Evolutionary conservation across 2,113 vertebrate species (phyloP), one percentile per base, ranked within the genome.

Genomic region (Podiceps cristatus): DNA sequence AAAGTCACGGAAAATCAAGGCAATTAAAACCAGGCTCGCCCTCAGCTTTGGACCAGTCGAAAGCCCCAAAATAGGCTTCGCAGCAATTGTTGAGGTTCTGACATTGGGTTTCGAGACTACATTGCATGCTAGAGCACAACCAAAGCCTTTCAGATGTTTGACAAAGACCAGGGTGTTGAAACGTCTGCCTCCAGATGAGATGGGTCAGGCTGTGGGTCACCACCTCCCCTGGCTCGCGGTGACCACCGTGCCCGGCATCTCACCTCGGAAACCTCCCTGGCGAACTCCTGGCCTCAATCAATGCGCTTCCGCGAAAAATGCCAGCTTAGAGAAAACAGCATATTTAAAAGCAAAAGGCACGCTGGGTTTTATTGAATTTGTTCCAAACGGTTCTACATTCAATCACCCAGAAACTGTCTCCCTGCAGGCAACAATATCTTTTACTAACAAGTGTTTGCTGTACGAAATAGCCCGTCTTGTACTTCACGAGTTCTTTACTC

Each of bases 361-460:
- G 0, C 85, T 1, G 11, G 71, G 66, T 47, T 76, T 95, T 93
- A 90, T 67, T 97, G 92, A 83, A 59, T 86, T 90, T 94, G 66
- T 76, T 96, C 93, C 92, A 93, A 95, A 47, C 2, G 6, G 77
- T 85, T 97, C 91, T 93, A 44, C 62, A 5, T 76, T 85, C 85
- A 93, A 60, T 96, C 94, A 96, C 77, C 77, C 92, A 93, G 90
- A 88, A 93, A 79, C 78, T 64, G 44, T 75, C 66, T 93, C 88
- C 93, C 93, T 90, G 88, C 90, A 78, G 90, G 84, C 77, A 67
- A 27, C 89, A 52, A 25, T 52, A 49, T 78, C 76, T 94, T 84
- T 90, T 79, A 73, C 95, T 90, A 89, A 86, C 9, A 23, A 94
- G 80, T 7, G 52, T 50, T 88, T 80, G 59, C 75, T 78, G 24